phyloP scores from a whole-genome alignment of 2,113 vertebrate genomes.

The Hypocryptadius cinnamomeus region DNA sequence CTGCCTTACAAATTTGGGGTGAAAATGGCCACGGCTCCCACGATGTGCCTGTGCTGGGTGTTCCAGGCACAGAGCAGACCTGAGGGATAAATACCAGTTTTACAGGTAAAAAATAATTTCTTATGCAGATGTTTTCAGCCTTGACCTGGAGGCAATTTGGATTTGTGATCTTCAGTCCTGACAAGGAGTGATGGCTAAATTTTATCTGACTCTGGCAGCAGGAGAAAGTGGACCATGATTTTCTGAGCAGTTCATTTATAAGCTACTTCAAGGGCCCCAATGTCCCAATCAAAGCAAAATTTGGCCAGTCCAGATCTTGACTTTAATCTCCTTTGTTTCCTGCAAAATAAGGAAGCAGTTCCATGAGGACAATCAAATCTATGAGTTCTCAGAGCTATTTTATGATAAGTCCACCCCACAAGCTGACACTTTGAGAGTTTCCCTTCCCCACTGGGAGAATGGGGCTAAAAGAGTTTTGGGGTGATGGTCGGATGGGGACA shows the following conservation, averaged over 20 bases:
- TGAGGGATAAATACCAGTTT: neutral
- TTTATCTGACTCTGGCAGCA: neutral
- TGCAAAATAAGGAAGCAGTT: neutral
- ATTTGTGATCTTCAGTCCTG: neutral
- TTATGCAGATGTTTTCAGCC: neutral
- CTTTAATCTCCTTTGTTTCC: neutral
- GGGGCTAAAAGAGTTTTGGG: neutral
- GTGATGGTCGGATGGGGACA: neutral
- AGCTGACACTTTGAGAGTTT: neutral
- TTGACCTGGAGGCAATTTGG: neutral
- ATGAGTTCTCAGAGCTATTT: neutral
- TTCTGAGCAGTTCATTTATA: neutral
- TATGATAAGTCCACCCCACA: neutral
- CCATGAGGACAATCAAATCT: neutral
- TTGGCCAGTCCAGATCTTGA: neutral
- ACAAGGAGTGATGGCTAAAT: neutral
- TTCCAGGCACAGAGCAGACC: neutral
- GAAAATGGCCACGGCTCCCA: neutral
- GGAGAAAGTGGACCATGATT: neutral
- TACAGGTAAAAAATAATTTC: neutral
- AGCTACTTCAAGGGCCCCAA: neutral
- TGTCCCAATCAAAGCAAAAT: neutral
- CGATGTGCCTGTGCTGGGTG: neutral
- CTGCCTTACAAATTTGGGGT: neutral
- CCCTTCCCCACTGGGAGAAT: neutral